Conservation (phyloP, 2,888 invertebrate genomes). For the Gymnocheta viridis region DNA sequence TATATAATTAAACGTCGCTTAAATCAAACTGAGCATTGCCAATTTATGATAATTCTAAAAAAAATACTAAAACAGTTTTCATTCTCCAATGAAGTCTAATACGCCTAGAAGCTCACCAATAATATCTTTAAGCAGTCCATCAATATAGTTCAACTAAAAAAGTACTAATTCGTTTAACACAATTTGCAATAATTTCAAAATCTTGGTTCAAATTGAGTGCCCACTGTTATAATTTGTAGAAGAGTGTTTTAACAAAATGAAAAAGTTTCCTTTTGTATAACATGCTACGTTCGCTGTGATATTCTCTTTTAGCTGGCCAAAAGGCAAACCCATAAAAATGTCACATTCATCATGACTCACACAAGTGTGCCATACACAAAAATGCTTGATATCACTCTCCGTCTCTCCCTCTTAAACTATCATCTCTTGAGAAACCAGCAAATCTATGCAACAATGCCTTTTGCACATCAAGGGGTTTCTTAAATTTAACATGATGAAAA, state of each 20-base stretch:
- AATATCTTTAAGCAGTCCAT: no score
- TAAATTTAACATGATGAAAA: slow-evolving; percentile 21
- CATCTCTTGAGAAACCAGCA: neutral
- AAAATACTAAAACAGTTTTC: no score
- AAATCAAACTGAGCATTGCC: no score
- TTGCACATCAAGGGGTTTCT: slow-evolving; percentile 10
- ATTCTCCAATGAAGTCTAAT: no score
- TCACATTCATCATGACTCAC: slow-evolving; percentile 69
- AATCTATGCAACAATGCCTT: neutral
- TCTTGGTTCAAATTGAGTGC: neutral
- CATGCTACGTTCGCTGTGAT: neutral
- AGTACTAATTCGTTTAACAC: no score
- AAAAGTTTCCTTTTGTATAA: slow-evolving; percentile 8
- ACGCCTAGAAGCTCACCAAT: no score
- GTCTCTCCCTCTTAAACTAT: neutral
- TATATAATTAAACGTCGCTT: no score
- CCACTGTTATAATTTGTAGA: slow-evolving; percentile 18
- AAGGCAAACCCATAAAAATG: slow-evolving; percentile 71
- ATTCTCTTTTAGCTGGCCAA: slow-evolving; percentile 8
- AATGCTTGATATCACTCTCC: neutral
- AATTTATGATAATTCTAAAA: no score
- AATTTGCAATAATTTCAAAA: neutral
- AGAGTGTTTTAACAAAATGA: neutral
- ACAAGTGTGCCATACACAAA: slow-evolving; percentile 50
- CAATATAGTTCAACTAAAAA: no score